These are phyloP conservation scores for Lamellibrachia columna DNA, from an alignment of 2,888 invertebrate genomes.

Conservation along the genomic window DNA sequence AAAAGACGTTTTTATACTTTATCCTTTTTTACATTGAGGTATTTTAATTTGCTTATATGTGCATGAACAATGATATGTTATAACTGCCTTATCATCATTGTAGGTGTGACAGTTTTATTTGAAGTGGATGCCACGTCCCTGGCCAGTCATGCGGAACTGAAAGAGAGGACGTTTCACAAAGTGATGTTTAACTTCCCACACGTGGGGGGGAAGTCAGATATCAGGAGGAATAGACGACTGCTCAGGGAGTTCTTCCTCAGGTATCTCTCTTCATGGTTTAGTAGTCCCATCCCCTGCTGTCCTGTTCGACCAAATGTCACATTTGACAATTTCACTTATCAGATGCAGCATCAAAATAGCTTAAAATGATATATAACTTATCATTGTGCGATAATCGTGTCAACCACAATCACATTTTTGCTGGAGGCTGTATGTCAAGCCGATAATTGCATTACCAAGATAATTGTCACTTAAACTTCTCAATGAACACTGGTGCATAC, in stretches of 20 bases:
- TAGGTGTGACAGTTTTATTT: conserved; percentile 68
- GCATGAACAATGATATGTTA: neutral
- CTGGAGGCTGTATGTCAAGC: too few relatives aligned
- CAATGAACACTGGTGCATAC: too few relatives aligned
- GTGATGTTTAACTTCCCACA: conserved; percentile 75
- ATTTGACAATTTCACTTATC: too few relatives aligned
- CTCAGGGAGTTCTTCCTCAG: conserved; percentile 68
- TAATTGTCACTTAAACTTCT: too few relatives aligned
- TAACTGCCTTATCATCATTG: conserved; percentile 45
- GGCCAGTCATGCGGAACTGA: conserved; percentile 52
- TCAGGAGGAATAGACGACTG: conserved; percentile 70
- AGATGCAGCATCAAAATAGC: too few relatives aligned
- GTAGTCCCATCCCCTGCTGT: neutral
- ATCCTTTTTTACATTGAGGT: neutral
- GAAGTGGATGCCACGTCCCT: conserved; percentile 70
- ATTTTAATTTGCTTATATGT: neutral
- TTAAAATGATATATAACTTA: too few relatives aligned
- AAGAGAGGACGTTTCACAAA: conserved; percentile 63
- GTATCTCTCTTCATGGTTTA: conserved; percentile 37
- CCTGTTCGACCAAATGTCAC: neutral
- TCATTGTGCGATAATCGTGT: too few relatives aligned
- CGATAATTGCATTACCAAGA: too few relatives aligned
- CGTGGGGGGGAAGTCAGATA: conserved; percentile 73
- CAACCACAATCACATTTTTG: too few relatives aligned
- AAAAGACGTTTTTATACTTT: neutral